Evolutionary conservation across 2,888 invertebrate species (phyloP), one percentile per base, ranked within the genome.

Genomic region (Neoascia interrupta): DNA sequence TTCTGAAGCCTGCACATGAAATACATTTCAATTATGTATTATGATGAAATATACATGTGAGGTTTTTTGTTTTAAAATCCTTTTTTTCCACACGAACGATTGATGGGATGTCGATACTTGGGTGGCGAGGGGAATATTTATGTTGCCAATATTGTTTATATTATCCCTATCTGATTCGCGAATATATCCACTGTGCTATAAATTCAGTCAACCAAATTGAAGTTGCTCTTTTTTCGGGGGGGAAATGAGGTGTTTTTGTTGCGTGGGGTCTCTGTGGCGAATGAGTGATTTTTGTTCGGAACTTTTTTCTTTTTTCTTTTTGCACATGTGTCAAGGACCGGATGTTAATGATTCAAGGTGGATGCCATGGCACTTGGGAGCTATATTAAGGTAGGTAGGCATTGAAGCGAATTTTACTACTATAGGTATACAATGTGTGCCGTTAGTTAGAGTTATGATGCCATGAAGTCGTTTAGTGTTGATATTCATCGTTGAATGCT

Each of bases 81-180:
- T 45, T 53, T 5, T 21, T 34, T 69, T 69, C 21, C 31, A 26
- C 6, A 26, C 39, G 37, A 19, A 19, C 45, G 21, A 69, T 69
- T 75, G 74, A 75, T 75, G 74, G 61, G 26, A 69, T 54, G 51
- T 69, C 74, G 61, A 75, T 75, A 61, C 41, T 34, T 18, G 19
- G 47, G 18, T 11, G 47, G 45, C 16, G 60, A 51, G 31, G 18
- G 10, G 54, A 34, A 61, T 74, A 69, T 75, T 75, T 75, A 75
- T 75, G 69, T 69, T 54, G 61, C 69, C 61, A 75, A 61, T 75
- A 74, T 74, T 74, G 74, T 69, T 75, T 61, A 75, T 75, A 75
- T 69, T 61, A 61, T 61, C 61, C 69, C 69, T 61, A 68, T 74
- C 68, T 75, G 49, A 75, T 49, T 69, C 69, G 69, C 49, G 69